Conservation (phyloP, 2,797 vertebrate species). For the Ciconia nigra region DNA sequence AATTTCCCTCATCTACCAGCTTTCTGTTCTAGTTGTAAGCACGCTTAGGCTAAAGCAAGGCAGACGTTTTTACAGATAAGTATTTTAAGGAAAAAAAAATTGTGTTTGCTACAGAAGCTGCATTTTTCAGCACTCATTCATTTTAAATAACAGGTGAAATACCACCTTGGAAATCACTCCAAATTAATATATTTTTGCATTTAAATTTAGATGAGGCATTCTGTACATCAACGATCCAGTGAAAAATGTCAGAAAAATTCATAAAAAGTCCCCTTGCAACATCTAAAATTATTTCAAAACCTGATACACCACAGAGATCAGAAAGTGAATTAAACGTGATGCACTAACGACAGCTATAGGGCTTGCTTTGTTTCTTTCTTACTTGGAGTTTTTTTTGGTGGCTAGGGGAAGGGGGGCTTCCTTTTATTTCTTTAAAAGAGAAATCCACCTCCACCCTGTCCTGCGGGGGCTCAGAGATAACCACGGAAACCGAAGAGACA, state of each 20-base stretch:
- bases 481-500: fast-evolving
- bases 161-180: not conserved
- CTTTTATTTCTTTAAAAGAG: not conserved
- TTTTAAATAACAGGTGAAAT: not conserved
- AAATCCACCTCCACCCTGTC: not conserved
- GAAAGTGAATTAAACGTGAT: not conserved
- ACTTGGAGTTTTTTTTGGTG: not conserved
- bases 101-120: not conserved
- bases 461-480: fast-evolving
- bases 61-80: fast-evolving
- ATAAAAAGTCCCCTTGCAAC: not conserved
- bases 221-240: not conserved
- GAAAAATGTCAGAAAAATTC: not conserved
- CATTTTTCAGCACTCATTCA: fast-evolving
- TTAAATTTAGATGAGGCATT: not conserved
- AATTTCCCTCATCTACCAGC: not conserved
- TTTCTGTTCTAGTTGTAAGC: not conserved
- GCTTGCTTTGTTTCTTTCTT: not conserved
- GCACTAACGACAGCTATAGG: not conserved
- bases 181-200: not conserved
- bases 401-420: not conserved
- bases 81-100: no score
- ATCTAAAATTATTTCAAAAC: not conserved
- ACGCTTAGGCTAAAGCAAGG: not conserved
- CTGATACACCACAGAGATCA: fast-evolving